Evolutionary conservation across 2,113 vertebrate genomes (phyloP), one percentile per base, ranked within the genome.

Genomic region (Nannobrachium achirus): DNA sequence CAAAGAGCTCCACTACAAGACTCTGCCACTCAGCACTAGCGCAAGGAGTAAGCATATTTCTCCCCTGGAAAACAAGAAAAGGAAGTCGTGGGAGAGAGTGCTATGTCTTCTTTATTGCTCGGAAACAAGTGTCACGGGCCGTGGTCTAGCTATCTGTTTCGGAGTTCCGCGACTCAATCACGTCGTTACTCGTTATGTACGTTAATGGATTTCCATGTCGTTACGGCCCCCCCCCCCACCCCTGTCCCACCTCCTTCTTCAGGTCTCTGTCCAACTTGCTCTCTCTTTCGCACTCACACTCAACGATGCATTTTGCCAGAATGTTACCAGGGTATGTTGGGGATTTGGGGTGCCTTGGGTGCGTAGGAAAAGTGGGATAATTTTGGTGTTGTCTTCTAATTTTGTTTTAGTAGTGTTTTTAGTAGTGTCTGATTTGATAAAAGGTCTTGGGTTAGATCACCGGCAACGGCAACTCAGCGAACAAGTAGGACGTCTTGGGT

Each of bases 1-100:
- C 93, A 91, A 87, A 78, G 41, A 13, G 75, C 4, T 6, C 75
- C 66, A 4, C n/a, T n/a, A n/a, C 70, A 76, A 86, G 86, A 89
- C 85, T 76, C 7, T 71, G 69, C 10, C 71, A 75, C 89, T 88
- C 87, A 59, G 60, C 81, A 76, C n/a, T 15, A 55, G 75, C 69
- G 89, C 63, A 61, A 57, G 68, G 51, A 71, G 52, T 56, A 41
- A 55, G 56, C 59, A 64, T 61, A 76, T 76, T 69, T 51, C 40
- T 78, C 63, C 50, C 4, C 5, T 11, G 52, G 53, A 68, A 80
- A 71, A 69, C 40, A 76, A 69, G 59, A 67, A 52, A 63, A 53
- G 10, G 57, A 55, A 14, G 45, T 33, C 5, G n/a, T n/a, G 25
- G 52, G 62, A 72, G 62, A 10, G 39, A 57, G 15, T 33, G 20